Percentiles rank a stretch among this genome's conserved stretches.
Conservation (phyloP, 2,113 vertebrate species). For the Tragelaphus buxtoni region DNA sequence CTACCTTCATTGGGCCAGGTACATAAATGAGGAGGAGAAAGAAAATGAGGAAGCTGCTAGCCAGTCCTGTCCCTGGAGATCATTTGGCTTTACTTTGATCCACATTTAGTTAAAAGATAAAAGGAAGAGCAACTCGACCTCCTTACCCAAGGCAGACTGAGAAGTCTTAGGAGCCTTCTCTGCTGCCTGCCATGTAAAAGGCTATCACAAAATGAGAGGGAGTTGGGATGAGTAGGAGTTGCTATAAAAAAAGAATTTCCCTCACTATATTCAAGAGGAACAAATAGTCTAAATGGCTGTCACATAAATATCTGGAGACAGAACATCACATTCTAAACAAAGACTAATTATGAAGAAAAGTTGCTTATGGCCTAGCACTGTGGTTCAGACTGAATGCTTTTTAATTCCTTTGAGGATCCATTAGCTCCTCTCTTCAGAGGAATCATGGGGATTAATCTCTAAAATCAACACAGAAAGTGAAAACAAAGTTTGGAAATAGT, state of each 20-base stretch:
- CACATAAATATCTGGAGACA: neutral
- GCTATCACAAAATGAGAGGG: neutral
- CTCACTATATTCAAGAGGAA: neutral
- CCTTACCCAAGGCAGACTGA: neutral
- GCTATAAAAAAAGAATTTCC: neutral
- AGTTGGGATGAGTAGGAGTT: neutral
- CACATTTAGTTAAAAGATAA: neutral
- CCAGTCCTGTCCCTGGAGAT: neutral
- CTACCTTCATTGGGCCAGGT: neutral
- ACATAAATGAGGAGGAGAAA: neutral
- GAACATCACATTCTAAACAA: neutral
- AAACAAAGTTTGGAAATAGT: neutral
- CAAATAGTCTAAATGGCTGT: neutral
- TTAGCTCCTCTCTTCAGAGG: neutral
- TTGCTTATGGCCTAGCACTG: neutral
- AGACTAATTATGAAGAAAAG: neutral
- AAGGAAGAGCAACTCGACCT: neutral
- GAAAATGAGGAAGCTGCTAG: neutral
- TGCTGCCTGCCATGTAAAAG: neutral
- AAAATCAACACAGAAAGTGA: neutral
- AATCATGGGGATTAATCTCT: neutral
- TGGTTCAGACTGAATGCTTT: neutral
- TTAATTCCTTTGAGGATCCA: neutral
- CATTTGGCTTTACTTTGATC: neutral
- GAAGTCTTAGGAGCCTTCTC: neutral